These are phyloP conservation scores for Orthonyx spaldingii DNA, from an alignment of 2,113 vertebrate species.

Conservation along the genomic window DNA sequence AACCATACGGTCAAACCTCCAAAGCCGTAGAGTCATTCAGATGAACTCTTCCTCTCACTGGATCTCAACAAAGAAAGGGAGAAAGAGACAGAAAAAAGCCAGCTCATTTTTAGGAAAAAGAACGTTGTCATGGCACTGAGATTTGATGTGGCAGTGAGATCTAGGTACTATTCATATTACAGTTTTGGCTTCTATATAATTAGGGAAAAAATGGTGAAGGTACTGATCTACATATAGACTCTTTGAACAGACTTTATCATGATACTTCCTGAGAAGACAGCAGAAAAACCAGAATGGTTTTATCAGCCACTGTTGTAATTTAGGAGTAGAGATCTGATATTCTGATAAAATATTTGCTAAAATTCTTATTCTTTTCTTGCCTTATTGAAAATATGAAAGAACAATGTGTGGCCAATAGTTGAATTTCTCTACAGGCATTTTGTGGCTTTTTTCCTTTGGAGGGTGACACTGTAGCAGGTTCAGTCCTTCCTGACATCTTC, in stretches of 20 bases:
- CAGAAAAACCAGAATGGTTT: not conserved
- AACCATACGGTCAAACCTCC: not conserved
- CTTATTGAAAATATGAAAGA: not conserved
- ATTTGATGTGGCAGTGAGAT: not conserved
- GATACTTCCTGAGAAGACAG: not conserved
- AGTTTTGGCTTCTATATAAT: not conserved
- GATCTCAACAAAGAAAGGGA: not conserved
- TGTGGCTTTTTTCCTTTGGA: not conserved
- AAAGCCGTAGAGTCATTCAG: not conserved
- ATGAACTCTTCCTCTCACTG: not conserved
- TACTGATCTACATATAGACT: not conserved
- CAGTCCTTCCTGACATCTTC: not conserved
- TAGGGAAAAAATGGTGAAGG: not conserved
- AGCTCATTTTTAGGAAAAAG: not conserved
- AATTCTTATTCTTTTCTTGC: not conserved
- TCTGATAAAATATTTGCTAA: not conserved
- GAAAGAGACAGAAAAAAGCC: not conserved
- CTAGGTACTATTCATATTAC: not conserved
- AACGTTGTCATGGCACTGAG: not conserved
- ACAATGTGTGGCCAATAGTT: not conserved
- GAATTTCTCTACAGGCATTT: not conserved
- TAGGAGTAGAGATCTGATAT: not conserved
- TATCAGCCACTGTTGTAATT: not conserved
- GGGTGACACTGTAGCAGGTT: not conserved
- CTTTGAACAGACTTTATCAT: not conserved